Evolutionary conservation across 1,140 invertebrate species (phyloP).

Genomic region (Platyscapa corneri): DNA sequence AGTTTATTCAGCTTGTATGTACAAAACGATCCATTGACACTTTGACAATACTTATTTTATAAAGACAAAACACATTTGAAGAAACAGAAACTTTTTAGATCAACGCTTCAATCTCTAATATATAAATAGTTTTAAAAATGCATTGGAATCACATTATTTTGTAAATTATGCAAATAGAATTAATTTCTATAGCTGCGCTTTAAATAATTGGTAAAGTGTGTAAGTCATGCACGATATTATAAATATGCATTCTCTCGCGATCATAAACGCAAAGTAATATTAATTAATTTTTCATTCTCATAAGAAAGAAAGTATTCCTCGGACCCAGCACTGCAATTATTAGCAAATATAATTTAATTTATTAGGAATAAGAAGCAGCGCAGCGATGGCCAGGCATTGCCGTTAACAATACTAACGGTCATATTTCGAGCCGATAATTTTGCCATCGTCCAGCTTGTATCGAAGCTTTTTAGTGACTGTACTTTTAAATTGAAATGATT

Average conservation of each 20-base stretch:
- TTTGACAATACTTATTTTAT: too few species aligned
- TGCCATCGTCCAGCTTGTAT: neutral
- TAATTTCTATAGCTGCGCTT: neutral
- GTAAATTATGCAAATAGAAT: neutral
- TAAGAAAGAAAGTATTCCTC: too few species aligned
- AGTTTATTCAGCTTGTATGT: too few species aligned
- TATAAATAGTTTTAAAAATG: too few species aligned
- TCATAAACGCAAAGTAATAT: neutral
- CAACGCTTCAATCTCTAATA: too few species aligned
- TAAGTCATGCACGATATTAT: neutral
- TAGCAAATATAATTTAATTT: neutral
- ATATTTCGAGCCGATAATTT: neutral
- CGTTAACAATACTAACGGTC: neutral
- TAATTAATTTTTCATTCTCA: neutral
- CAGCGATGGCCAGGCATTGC: neutral
- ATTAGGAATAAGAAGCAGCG: neutral
- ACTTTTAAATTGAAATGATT: neutral
- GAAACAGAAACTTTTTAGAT: too few species aligned
- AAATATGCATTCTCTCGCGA: neutral
- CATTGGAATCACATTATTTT: neutral
- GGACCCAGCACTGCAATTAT: neutral
- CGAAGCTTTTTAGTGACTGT: neutral
- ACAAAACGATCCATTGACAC: too few species aligned
- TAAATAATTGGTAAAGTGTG: neutral
- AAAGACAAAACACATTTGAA: too few species aligned